A percentile compares a stretch with the other conserved stretches of the same genome.
phyloP scores from a whole-genome alignment of 2,888 invertebrate genomes.

The Ferdinandea cuprea region DNA sequence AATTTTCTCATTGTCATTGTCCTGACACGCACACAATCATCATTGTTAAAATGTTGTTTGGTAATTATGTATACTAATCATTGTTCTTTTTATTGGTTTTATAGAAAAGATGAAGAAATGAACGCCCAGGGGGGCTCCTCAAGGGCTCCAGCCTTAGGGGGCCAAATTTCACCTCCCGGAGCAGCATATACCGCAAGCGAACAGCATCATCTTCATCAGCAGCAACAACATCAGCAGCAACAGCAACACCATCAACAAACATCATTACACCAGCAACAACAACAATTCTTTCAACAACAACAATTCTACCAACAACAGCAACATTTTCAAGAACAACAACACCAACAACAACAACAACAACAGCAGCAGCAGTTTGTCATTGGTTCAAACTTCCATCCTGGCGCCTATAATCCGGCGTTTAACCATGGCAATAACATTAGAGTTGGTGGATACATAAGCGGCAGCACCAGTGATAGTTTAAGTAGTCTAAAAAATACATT shows the following conservation, averaged over 20 bases:
- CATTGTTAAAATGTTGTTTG: neutral
- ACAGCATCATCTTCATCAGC: slow-evolving; percentile 73
- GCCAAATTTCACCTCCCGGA: slow-evolving; percentile 83
- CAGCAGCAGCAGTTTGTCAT: slow-evolving; percentile 77
- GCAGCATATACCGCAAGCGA: slow-evolving; percentile 78
- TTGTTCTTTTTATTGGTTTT: slow-evolving; percentile 65
- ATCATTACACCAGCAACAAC: slow-evolving; percentile 75
- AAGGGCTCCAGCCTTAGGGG: slow-evolving; percentile 84
- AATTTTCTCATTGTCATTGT: neutral
- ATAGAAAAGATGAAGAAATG: slow-evolving; percentile 83
- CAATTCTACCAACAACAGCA: slow-evolving; percentile 78
- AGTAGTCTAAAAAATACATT: slow-evolving; percentile 82
- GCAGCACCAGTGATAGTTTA: slow-evolving; percentile 79
- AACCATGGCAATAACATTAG: slow-evolving; percentile 60
- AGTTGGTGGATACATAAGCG: slow-evolving; percentile 53
- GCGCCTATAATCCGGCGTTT: slow-evolving; percentile 65
- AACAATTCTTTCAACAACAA: slow-evolving; percentile 76
- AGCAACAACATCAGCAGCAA: slow-evolving; percentile 76
- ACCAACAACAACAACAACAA: slow-evolving; percentile 75
- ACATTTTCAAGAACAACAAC: slow-evolving; percentile 78
- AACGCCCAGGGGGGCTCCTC: slow-evolving; percentile 83
- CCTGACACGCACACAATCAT: slow-evolving; percentile 21
- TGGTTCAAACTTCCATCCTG: slow-evolving; percentile 71
- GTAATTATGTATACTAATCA: neutral
- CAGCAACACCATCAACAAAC: slow-evolving; percentile 76